phyloP scores from a whole-genome alignment of 2,888 invertebrate genomes.

The Prenolepis imparis region DNA sequence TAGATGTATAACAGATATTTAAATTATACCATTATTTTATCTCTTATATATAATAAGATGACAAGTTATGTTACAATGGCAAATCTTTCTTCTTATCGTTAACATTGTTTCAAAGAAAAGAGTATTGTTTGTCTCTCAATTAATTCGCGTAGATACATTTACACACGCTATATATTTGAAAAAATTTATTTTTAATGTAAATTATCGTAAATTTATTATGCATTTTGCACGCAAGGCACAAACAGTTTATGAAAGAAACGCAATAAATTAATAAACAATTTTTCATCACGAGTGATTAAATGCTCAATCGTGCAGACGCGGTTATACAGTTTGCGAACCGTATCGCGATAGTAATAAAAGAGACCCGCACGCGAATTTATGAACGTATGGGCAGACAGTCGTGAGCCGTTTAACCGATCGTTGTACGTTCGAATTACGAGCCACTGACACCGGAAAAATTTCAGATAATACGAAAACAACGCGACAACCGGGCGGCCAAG shows the following conservation, averaged over 20 bases:
- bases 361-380: slow-evolving; percentile 20
- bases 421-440: slow-evolving; percentile 54
- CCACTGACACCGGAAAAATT: slow-evolving; percentile 58
- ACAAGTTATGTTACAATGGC: neutral
- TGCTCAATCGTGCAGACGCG: slow-evolving; percentile 27
- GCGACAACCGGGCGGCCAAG: slow-evolving; percentile 3
- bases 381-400: slow-evolving; percentile 16
- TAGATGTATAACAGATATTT: slow-evolving; percentile 9
- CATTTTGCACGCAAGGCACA: neutral
- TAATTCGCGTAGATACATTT: neutral
- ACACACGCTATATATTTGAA: neutral
- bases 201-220: slow-evolving; percentile 7
- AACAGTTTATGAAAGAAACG: neutral
- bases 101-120: neutral
- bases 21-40: neutral
- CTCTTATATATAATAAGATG: slow-evolving; percentile 14
- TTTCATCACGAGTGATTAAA: neutral
- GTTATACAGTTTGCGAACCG: slow-evolving; percentile 28
- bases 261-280: slow-evolving; percentile 22
- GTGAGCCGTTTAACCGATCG: slow-evolving; percentile 43
- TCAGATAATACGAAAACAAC: slow-evolving; percentile 60
- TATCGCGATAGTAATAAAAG: slow-evolving; percentile 33
- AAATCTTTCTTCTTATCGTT: slow-evolving; percentile 6
- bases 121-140: neutral
- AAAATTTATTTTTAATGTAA: neutral